Conservation (phyloP, 2,113 vertebrate species). For the Colistium nudipinnis region DNA sequence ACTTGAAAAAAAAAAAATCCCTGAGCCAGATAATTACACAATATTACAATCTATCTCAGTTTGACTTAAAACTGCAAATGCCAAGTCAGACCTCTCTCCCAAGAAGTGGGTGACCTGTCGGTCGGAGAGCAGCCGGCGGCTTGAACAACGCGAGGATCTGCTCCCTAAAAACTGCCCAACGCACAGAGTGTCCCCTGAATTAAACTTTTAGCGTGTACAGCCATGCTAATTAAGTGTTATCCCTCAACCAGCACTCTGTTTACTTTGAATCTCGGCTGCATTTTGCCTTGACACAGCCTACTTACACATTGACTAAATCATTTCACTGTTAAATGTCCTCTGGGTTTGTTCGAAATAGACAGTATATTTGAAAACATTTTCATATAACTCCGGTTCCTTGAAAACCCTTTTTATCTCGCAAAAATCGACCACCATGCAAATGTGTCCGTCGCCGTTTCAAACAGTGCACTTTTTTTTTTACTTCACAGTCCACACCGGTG, state of each 20-base stretch:
- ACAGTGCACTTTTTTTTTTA: neutral
- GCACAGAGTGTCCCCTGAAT: constrained; percentile 27
- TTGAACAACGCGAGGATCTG: constrained; percentile 26
- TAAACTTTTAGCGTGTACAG: constrained; percentile 25
- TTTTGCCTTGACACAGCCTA: neutral
- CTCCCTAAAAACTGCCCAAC: constrained; percentile 21
- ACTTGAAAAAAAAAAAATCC: neutral
- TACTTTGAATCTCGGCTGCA: neutral
- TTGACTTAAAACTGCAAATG: neutral
- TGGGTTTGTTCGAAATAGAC: no score
- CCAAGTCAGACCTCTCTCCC: neutral
- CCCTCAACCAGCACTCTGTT: neutral
- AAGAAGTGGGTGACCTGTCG: constrained; percentile 14
- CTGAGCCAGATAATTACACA: neutral
- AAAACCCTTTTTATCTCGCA: no score
- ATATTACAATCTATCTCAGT: neutral
- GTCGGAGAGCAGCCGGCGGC: neutral
- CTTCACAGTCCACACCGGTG: no score
- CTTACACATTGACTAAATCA: no score
- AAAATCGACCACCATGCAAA: neutral
- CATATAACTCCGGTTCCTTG: no score
- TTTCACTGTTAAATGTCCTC: no score
- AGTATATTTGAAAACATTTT: no score
- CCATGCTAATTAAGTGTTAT: neutral
- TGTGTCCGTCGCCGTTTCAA: neutral